Conservation (phyloP, 2,888 invertebrate genomes). For the Eupeodes luniger region DNA sequence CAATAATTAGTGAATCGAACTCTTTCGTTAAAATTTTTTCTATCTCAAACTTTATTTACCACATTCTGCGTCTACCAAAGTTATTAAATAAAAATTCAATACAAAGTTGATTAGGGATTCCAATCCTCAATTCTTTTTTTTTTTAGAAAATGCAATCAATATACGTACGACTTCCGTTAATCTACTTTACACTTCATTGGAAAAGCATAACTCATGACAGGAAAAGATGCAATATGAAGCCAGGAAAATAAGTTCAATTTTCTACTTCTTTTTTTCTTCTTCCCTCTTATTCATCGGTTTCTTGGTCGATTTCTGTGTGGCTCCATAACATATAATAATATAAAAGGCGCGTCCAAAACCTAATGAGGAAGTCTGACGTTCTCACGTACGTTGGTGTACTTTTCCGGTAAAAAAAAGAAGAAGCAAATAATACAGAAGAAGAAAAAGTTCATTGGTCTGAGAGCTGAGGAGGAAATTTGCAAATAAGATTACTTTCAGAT, state of each 20-base stretch:
- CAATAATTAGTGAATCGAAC: no score
- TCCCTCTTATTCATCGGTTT: not conserved
- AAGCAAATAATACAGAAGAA: constrained; percentile 20
- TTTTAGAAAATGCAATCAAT: constrained; percentile 66
- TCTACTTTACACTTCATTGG: constrained; percentile 68
- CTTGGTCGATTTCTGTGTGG: constrained; percentile 5
- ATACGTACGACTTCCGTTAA: constrained; percentile 69
- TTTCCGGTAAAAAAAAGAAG: constrained; percentile 45
- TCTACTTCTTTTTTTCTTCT: constrained; percentile 32
- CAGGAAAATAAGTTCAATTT: constrained; percentile 65
- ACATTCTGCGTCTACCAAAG: not conserved
- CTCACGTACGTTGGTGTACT: constrained; percentile 66
- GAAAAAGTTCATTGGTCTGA: constrained; percentile 63
- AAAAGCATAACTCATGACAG: constrained; percentile 59
- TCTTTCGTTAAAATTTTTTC: no score
- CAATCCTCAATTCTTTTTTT: not conserved
- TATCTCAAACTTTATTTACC: not conserved
- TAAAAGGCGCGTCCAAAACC: constrained; percentile 65
- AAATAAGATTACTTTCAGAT: constrained; percentile 72
- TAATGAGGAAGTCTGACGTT: constrained; percentile 73
- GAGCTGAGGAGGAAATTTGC: constrained; percentile 61
- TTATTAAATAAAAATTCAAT: not conserved
- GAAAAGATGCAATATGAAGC: constrained; percentile 48
- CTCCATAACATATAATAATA: constrained; percentile 40
- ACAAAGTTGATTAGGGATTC: not conserved